Conservation (phyloP, 2,797 vertebrate genomes). For the Lateolabrax maculatus region DNA sequence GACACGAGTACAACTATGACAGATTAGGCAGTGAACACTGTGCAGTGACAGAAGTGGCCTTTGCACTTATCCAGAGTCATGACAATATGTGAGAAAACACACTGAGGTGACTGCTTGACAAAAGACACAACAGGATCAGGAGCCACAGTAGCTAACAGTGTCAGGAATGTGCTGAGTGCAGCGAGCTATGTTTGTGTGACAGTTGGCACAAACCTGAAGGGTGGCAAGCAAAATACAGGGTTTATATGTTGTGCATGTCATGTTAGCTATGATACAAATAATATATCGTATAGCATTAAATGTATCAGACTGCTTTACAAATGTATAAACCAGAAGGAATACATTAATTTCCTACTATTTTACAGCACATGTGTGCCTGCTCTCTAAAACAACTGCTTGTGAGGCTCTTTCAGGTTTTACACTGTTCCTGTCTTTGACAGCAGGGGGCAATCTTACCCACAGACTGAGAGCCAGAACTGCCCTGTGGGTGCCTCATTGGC, state of each 20-base stretch:
- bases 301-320: background rate
- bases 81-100: slow-evolving; percentile 52
- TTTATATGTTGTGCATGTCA: background rate
- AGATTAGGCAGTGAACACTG: slow-evolving; percentile 6
- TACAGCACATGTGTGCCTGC: background rate
- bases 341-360: background rate
- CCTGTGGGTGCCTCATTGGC: slow-evolving; percentile 41
- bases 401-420: background rate
- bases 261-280: background rate
- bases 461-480: slow-evolving; percentile 27
- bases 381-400: background rate
- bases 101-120: slow-evolving; percentile 50
- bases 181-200: slow-evolving; percentile 4
- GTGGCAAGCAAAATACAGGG: background rate
- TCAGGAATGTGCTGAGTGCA: slow-evolving; percentile 19
- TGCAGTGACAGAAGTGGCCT: slow-evolving; percentile 41
- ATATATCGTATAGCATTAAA: background rate
- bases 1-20: slow-evolving; percentile 5
- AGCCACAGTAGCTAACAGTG: slow-evolving; percentile 21
- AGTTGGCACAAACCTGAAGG: background rate
- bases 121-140: slow-evolving; percentile 33
- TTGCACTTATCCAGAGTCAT: slow-evolving; percentile 22
- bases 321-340: background rate
- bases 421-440: slow-evolving; percentile 50
- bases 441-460: slow-evolving; percentile 60